Evolutionary conservation across 1,140 invertebrate genomes (phyloP), one percentile per base, ranked within the genome.

Genomic region (Drosophila repleta): DNA sequence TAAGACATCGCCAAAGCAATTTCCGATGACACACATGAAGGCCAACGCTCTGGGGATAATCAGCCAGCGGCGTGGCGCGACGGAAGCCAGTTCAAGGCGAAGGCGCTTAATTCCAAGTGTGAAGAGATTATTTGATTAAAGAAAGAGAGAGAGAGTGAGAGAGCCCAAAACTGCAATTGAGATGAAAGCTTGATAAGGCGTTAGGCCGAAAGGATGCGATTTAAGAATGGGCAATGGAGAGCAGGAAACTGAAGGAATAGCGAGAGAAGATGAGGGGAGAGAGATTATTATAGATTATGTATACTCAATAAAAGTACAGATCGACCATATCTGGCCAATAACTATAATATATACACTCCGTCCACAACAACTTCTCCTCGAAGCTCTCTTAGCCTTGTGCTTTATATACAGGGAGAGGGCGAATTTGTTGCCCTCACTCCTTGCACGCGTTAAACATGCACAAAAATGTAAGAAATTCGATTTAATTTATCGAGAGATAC

Each of bases 11-110:
- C 70, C 65, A 49, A 65, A 72, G 78, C 75, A 81, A 87, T 87
- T 87, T 87, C 83, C 83, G 82, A 88, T 73, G 82, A 88, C 82
- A 79, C 76, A 80, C 78, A 76, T 68, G 71, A 82, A 85, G 82
- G 69, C 53, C 65, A 75, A 60, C 49, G 64, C 75, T 67, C 84
- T 64, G 53, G 67, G 76, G 53, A 84, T 74, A 85, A 80, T 76
- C 77, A 76, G 63, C 52, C 73, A 66, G 26, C 35, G 41, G n/a
- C 11, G 55, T 1, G 46, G 51, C n/a, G n/a, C n/a, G n/a, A 17
- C 68, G 68, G 69, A 77, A 73, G 43, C 64, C 68, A 60, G 60
- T 24, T 67, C 29, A 49, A 66, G 60, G 53, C 35, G 41, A 29
- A 84, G 71, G 75, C 76, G 71, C 46, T 51, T 61, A 76, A 58